Evolutionary conservation across 2,113 vertebrate species (phyloP), one percentile per base, ranked within the genome.

Genomic region (Sakesphorus luctuosus): DNA sequence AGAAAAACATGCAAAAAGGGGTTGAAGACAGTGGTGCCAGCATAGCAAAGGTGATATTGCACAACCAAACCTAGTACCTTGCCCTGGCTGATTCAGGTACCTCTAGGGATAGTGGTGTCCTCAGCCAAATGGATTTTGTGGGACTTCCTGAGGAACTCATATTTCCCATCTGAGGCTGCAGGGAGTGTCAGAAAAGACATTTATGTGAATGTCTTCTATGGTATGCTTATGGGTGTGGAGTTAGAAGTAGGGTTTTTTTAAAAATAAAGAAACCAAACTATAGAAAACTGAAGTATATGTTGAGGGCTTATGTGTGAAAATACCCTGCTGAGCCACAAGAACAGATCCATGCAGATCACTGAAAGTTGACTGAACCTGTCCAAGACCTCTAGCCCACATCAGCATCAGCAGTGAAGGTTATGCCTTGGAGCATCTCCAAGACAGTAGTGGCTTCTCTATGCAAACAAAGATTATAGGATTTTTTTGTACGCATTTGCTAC

Each of bases 11-110:
- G 3, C 6, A 46, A 36, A 81, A 84, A 49, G 4, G 13, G 9
- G 31, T 78, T 75, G 35, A 63, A 67, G 23, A 20, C 55, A 28
- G 14, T 46, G 56, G 7, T 43, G 17, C n/a, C 25, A 62, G 7
- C 18, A 58, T 8, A 31, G 20, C 0, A 1, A 67, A 1, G 5
- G 6, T 58, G 9, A 3, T 58, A 40, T 25, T 81, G 21, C 2
- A 2, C 7, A 25, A 49, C 13, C 40, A 84, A 52, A 80, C 81
- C 28, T 12, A 2, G 3, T 49, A 61, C 6, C 35, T 49, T 52
- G 6, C 3, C n/a, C 9, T 53, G 19, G 1, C 4, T 40, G 28
- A 62, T 67, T 87, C 50, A n/a, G 6, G 20, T 43, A 6, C 20
- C 5, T 78, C 28, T 56, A 59, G 35, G 14, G 7, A 36, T 7